Percentiles rank a stretch among this genome's conserved stretches.
These are phyloP conservation scores for Drosophila trapezifrons DNA, from an alignment of 1,140 invertebrate species.

Conservation along the genomic window DNA sequence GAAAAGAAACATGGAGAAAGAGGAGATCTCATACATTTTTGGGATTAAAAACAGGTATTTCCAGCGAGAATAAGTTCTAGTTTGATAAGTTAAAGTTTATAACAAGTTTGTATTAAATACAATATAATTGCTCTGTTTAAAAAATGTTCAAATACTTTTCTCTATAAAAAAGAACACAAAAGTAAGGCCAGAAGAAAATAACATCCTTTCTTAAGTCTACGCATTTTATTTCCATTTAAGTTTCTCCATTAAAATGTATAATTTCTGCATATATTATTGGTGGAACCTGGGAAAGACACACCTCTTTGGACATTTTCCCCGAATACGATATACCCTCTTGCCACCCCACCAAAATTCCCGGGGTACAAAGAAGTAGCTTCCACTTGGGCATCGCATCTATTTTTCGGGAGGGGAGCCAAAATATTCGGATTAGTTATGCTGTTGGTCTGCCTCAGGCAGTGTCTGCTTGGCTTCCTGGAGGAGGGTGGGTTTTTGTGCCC, in stretches of 20 bases:
- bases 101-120: too few species aligned
- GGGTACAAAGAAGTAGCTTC: constrained; percentile 34
- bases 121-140: too few species aligned
- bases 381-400: constrained; percentile 23
- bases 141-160: too few species aligned
- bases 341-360: background rate
- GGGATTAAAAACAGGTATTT: background rate
- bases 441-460: constrained; percentile 58
- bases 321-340: constrained; percentile 14
- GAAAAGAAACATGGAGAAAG: background rate
- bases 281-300: background rate
- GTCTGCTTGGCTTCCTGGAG: constrained; percentile 26
- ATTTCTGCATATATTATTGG: constrained; percentile 18
- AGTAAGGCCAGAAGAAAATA: background rate
- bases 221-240: background rate
- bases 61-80: too few species aligned
- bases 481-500: constrained; percentile 24
- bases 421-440: constrained; percentile 79
- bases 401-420: constrained; percentile 34
- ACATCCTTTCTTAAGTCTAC: background rate
- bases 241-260: constrained; percentile 8
- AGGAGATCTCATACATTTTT: too few species aligned
- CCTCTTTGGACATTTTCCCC: constrained; percentile 5
- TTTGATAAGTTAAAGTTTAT: background rate
- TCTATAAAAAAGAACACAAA: background rate